Conservation (phyloP, 1,140 invertebrate species). For the Ooceraea biroi region DNA sequence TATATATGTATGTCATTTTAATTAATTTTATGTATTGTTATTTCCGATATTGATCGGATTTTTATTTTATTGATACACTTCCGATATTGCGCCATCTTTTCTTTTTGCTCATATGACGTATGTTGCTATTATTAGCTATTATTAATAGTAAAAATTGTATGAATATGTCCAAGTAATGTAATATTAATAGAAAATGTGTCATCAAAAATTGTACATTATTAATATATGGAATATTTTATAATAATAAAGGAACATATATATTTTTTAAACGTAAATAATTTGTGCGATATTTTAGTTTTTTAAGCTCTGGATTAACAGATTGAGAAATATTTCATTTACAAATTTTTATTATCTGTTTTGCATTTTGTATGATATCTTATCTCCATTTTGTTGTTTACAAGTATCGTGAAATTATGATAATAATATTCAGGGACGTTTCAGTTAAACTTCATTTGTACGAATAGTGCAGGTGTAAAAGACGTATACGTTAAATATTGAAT, state of each 20-base stretch:
- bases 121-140: constrained; percentile 38
- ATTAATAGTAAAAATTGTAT: constrained; percentile 49
- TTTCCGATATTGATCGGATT: constrained; percentile 51
- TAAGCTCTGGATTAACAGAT: background rate
- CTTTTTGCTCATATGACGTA: background rate
- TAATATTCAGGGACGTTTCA: background rate
- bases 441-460: background rate
- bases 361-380: background rate
- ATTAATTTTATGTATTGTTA: constrained; percentile 64
- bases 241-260: background rate
- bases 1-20: constrained; percentile 19
- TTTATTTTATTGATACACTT: constrained; percentile 62
- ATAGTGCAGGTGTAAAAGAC: background rate
- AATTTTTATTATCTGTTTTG: constrained; percentile 12
- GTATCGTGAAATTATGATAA: background rate
- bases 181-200: constrained; percentile 20
- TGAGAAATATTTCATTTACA: background rate
- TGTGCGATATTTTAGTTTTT: background rate
- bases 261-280: background rate
- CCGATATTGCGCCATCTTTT: background rate
- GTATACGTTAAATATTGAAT: background rate
- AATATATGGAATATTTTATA: constrained; percentile 5
- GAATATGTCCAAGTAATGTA: constrained; percentile 14
- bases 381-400: background rate
- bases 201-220: constrained; percentile 35